Conservation (phyloP, 2,797 vertebrate genomes). For the Characodon lateralis region DNA sequence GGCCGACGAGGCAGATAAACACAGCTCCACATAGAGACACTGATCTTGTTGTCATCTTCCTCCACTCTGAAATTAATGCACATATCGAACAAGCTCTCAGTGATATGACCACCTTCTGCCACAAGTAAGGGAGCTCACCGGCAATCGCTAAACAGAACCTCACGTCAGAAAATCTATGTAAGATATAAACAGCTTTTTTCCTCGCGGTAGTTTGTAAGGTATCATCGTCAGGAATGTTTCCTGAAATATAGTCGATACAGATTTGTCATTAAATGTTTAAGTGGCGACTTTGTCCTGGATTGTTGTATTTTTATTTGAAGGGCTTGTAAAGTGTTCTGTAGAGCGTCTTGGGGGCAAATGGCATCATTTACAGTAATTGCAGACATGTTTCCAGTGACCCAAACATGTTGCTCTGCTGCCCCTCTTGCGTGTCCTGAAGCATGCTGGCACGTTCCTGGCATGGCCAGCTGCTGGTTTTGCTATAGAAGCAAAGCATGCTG, state of each 20-base stretch:
- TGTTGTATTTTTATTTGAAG: neutral
- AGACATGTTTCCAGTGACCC: conserved; percentile 14
- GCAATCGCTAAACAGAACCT: neutral
- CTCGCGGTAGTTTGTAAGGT: neutral
- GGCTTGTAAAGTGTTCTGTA: neutral
- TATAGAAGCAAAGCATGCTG: conserved; percentile 48
- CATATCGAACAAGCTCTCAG: neutral
- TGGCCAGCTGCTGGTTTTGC: conserved; percentile 48
- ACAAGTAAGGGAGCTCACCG: neutral
- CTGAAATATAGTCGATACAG: neutral
- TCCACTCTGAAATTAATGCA: neutral
- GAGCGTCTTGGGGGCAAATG: neutral
- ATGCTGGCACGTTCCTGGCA: conserved; percentile 61
- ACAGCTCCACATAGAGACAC: neutral
- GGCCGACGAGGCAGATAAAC: neutral
- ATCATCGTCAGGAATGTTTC: no score
- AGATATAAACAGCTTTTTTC: no score
- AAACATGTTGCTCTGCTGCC: conserved; percentile 36
- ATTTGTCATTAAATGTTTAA: neutral
- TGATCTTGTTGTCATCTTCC: no score
- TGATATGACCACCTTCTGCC: neutral
- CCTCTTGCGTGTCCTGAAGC: conserved; percentile 30
- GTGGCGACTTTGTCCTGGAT: neutral
- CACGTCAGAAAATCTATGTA: neutral
- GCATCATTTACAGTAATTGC: neutral